Conservation (phyloP, 2,888 invertebrate genomes). For the Galeopsomyia nigrocyanea region DNA sequence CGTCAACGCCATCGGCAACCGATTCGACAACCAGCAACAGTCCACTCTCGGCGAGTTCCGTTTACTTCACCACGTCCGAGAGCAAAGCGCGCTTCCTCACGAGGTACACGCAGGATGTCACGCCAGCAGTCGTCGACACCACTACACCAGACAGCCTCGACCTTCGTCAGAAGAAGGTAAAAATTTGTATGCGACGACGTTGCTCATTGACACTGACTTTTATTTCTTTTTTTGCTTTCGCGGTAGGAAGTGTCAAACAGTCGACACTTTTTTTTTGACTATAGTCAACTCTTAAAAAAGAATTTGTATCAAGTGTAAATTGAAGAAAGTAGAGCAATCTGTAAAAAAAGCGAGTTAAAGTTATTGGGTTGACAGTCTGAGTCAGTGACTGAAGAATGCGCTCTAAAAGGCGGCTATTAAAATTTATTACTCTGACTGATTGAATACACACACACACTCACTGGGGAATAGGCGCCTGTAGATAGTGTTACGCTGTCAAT, state of each 20-base stretch:
- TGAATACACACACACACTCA: constrained; percentile 9
- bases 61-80: constrained; percentile 78
- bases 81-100: constrained; percentile 77
- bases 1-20: constrained; percentile 57
- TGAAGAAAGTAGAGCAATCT: neutral
- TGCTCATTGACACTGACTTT: neutral
- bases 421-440: no score
- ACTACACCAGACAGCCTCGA: constrained; percentile 60
- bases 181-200: neutral
- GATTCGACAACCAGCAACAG: constrained; percentile 67
- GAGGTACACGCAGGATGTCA: constrained; percentile 68
- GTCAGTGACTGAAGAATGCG: no score
- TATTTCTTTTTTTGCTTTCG: constrained; percentile 6
- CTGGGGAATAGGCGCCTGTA: neutral
- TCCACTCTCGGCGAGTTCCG: constrained; percentile 74
- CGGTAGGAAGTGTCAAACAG: neutral
- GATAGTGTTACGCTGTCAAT: no score
- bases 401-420: no score
- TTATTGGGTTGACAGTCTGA: no score
- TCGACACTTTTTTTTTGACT: neutral
- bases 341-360: no score
- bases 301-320: constrained; percentile 1
- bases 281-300: neutral
- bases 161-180: constrained; percentile 70
- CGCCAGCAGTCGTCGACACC: constrained; percentile 11